Percentiles rank a stretch among this genome's conserved stretches.
Conservation (phyloP, 1,140 invertebrate genomes). For the Eriosoma lanigerum region DNA sequence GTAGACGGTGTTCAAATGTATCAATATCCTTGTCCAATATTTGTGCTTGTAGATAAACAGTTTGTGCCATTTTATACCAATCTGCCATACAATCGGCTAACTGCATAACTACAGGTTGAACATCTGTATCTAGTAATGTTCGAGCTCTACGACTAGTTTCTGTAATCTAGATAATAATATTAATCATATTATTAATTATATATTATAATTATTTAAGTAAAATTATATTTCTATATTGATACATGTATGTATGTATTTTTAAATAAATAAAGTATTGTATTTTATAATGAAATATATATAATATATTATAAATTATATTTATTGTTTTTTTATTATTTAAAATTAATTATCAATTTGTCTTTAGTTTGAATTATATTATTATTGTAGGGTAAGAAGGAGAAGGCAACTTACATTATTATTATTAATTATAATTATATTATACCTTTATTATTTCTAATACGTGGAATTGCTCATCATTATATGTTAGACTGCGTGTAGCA, state of each 20-base stretch:
- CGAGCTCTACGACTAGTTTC: constrained; percentile 72
- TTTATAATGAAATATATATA: no score
- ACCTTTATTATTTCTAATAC: constrained; percentile 78
- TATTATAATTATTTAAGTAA: neutral
- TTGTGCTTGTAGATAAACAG: constrained; percentile 71
- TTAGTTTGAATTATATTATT: no score
- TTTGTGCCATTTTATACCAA: constrained; percentile 83
- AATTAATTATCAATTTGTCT: no score
- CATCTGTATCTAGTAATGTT: constrained; percentile 67
- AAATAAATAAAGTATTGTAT: no score
- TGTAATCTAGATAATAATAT: constrained; percentile 61
- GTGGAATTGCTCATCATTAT: constrained; percentile 93
- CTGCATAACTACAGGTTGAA: constrained; percentile 67
- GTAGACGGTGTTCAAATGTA: constrained; percentile 61
- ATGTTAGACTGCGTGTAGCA: constrained; percentile 78
- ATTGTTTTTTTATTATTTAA: no score
- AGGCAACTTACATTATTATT: no score
- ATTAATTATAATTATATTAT: constrained; percentile 39
- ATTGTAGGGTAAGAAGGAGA: no score
- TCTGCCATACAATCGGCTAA: constrained; percentile 74
- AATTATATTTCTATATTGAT: no score
- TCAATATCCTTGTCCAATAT: constrained; percentile 74
- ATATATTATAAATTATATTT: no score
- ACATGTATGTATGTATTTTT: no score
- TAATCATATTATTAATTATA: constrained; percentile 5